Evolutionary conservation across 2,113 vertebrate species (phyloP).

Genomic region (Copsychus sechellarum): DNA sequence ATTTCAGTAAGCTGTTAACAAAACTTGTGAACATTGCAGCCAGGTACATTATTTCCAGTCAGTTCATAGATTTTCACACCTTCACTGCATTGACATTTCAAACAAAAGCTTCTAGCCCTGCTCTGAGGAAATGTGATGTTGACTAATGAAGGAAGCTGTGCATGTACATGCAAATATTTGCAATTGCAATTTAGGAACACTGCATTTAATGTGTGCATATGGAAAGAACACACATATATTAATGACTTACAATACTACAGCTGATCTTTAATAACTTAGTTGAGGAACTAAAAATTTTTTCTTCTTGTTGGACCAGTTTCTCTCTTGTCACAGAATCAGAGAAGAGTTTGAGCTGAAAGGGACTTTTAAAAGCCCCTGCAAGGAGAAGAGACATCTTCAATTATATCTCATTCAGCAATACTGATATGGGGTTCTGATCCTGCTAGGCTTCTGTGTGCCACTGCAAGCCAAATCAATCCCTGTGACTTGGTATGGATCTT

Average conservation of each 20-base stretch:
- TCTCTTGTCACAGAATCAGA: background rate
- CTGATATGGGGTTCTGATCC: background rate
- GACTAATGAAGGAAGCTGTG: background rate
- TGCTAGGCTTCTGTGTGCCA: background rate
- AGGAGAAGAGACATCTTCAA: background rate
- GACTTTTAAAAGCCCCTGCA: background rate
- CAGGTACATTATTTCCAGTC: background rate
- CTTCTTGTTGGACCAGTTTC: background rate
- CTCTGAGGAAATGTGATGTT: background rate
- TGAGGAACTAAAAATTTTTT: background rate
- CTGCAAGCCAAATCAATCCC: background rate
- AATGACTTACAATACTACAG: background rate
- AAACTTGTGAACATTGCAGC: background rate
- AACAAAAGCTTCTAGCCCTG: background rate
- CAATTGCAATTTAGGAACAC: background rate
- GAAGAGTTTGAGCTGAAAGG: background rate
- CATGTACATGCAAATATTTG: background rate
- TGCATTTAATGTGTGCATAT: background rate
- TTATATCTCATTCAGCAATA: background rate
- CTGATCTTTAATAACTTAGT: background rate
- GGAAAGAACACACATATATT: background rate
- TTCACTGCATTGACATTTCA: background rate
- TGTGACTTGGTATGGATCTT: background rate
- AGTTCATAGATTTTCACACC: background rate
- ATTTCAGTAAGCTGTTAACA: constrained; percentile 10